Evolutionary conservation across 2,888 invertebrate genomes (phyloP).

Genomic region (Liposcelis brunnea): DNA sequence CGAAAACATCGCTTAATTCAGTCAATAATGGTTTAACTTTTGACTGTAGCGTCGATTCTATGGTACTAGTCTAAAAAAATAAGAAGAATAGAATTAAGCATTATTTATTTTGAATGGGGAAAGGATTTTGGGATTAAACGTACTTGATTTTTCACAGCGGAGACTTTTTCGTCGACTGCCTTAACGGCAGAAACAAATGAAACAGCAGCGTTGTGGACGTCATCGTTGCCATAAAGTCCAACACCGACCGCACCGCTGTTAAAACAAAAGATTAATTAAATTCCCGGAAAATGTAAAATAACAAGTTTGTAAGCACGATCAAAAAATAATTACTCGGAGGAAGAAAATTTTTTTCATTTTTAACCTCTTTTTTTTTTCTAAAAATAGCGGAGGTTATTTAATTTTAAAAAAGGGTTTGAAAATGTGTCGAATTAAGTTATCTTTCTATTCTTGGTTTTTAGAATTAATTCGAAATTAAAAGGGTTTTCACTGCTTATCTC

Average conservation of each 20-base stretch:
- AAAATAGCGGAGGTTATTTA: too few relatives aligned
- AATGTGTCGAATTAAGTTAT: too few relatives aligned
- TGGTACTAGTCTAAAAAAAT: constrained; percentile 45
- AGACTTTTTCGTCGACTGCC: constrained; percentile 63
- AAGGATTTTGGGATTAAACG: constrained; percentile 15
- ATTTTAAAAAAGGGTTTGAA: too few relatives aligned
- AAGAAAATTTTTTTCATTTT: too few relatives aligned
- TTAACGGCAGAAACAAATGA: constrained; percentile 63
- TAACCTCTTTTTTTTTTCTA: background rate
- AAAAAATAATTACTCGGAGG: background rate
- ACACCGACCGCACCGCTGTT: constrained; percentile 64
- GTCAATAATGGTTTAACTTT: constrained; percentile 52
- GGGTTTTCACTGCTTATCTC: too few relatives aligned
- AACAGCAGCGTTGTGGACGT: constrained; percentile 76
- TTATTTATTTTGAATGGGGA: background rate
- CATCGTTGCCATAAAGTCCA: constrained; percentile 87
- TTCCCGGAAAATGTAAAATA: background rate
- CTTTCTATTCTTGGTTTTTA: too few relatives aligned
- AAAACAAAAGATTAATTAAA: constrained; percentile 6
- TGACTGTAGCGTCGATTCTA: constrained; percentile 54
- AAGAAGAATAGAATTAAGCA: constrained; percentile 15
- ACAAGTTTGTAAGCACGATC: background rate
- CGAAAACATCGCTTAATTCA: constrained; percentile 56
- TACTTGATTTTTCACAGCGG: constrained; percentile 67
- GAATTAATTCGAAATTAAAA: too few relatives aligned